Conservation (phyloP, 2,888 invertebrate species). For the Tetranychus truncatus region DNA sequence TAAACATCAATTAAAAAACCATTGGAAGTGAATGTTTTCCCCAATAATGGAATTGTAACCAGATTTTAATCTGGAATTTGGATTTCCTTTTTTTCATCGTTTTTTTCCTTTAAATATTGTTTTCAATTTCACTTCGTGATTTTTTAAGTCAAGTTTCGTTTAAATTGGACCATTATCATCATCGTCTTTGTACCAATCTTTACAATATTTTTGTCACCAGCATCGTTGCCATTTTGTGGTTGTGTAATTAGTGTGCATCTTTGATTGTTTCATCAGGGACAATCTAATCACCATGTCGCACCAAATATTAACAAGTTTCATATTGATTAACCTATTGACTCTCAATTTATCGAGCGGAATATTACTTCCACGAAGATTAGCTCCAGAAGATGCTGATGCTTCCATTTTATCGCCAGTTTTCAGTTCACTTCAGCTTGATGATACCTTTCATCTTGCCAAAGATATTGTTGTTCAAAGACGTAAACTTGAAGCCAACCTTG, state of each 20-base stretch:
- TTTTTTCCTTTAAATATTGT: background rate
- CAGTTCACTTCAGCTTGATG: slow-evolving; percentile 16
- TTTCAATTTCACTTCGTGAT: no score
- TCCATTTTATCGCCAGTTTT: background rate
- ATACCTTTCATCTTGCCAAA: slow-evolving; percentile 21
- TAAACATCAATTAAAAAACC: no score
- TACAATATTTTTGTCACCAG: no score
- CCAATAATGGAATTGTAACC: background rate
- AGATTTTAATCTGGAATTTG: background rate
- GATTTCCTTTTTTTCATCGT: background rate
- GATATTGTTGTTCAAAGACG: slow-evolving; percentile 16
- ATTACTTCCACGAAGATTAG: slow-evolving; percentile 3
- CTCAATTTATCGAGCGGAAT: background rate
- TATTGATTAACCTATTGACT: background rate
- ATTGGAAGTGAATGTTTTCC: background rate
- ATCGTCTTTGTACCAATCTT: no score
- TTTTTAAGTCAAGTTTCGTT: no score
- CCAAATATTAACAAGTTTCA: no score
- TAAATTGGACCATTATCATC: no score
- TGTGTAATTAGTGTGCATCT: no score
- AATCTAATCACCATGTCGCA: no score
- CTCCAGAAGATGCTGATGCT: background rate
- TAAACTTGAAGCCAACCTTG: slow-evolving; percentile 18
- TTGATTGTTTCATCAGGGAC: background rate
- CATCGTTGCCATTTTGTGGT: no score